Evolutionary conservation across 2,888 invertebrate genomes (phyloP), one percentile per base, ranked within the genome.

Genomic region (Bombylius discolor): DNA sequence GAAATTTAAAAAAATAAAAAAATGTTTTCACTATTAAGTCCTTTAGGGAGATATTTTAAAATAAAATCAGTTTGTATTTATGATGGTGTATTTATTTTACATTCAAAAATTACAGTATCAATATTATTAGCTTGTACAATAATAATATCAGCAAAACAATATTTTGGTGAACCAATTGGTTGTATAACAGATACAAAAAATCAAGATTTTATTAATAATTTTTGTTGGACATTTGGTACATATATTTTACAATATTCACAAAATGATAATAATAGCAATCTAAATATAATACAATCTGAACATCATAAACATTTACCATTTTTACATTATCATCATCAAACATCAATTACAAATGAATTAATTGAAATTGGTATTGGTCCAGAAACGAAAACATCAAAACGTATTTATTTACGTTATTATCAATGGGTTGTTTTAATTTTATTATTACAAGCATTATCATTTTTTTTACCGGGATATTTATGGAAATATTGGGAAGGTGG

Each of bases 81-180:
- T 67, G 87, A 87, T 68, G 81, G 81, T 64, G 78, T 87, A 9
- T 89, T 87, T 68, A 81, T 82, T 49, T 75, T 89, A 67, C 88
- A 89, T 70, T 87, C 86, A 67, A 82, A 83, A 67, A 77, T 81
- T 44, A 85, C 88, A 0, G 83, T 85, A 51, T 78, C 85, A 52
- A 77, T 89, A 66, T 73, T 91, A 58, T 74, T 89, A 47, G 79
- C 84, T 33, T 87, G 85, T 71, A 84, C 86, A 2, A 73, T 89
- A 64, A 69, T 90, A 64, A 80, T 91, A 49, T 85, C 87, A 33
- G 83, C 87, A 13, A 86, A 87, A 65, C 88, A 91, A 70, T 89
- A 88, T 73, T 89, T 90, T 64, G 90, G 90, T 0, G 87, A 90
- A 64, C 89, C 90, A 0, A 89, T 92, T 53, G 81, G 85, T 64